Base-by-base conservation (phyloP, 2,797 vertebrate species). In the Crypturellus tataupa region DNA sequence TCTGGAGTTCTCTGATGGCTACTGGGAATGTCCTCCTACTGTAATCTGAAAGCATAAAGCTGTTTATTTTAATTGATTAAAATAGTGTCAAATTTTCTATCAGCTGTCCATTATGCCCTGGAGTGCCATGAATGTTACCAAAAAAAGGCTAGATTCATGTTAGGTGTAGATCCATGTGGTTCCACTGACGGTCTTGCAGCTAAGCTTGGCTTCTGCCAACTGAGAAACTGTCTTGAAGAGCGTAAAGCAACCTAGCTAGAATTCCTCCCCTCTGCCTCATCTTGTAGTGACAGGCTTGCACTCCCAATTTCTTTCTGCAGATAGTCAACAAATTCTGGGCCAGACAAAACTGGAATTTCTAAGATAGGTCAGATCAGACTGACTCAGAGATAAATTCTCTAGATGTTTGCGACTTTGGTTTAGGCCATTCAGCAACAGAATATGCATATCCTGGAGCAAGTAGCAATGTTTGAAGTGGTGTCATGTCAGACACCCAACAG, bases 271-370 rank as follows among this genome's bases (percentile, higher is more conserved):
- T 87, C 17, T 59, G 9, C 60, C 24, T 31, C 33, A 39, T 80
- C 80, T 87, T 94, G 44, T 16, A 39, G 91, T 80, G 92, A 82
- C 75, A 85, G 53, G 13, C 85, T 95, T 95, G 75, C 71, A 82
- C 53, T 95, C 56, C 40, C 58, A 37, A 93, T 96, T 95, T 88
- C 71, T 87, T 81, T 82, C 56, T 90, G 78, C 60, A 70, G 90
- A 80, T 93, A 35, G 83, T 75, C 67, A 82, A 17, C 47, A 85
- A 82, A 64, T 81, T 79, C 78, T 84, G 64, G 75, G 75, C 81
- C 76, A 94, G 94, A 78, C 62, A 87, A 90, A 95, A 64, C 65
- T 94, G 72, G 68, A 93, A 79, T 87, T 95, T 94, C 88, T 89
- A 85, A 79, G 76, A 80, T 80, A 85, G 81, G 55, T 94, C 76